Evolutionary conservation across 1,140 invertebrate species (phyloP).

Genomic region (Acarapis woodi): DNA sequence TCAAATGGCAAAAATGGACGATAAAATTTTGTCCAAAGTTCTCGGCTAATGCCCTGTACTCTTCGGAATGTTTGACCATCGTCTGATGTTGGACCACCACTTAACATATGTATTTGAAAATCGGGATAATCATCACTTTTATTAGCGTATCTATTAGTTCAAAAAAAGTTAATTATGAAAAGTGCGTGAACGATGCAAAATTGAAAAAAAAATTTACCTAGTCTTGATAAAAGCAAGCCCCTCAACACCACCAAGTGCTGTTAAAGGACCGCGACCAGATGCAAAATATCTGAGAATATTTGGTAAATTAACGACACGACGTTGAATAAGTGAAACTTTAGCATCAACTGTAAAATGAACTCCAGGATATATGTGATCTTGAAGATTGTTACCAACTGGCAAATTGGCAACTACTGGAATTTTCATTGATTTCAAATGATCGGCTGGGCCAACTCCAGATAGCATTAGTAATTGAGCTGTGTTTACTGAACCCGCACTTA

Average conservation of each 20-base stretch:
- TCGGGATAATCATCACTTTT: conserved; percentile 35
- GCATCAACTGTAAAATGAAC: conserved; percentile 11
- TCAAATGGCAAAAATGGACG: conserved; percentile 22
- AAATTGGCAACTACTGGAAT: conserved; percentile 18
- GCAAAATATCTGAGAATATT: conserved; percentile 7
- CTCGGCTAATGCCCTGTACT: conserved; percentile 12
- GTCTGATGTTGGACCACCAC: conserved; percentile 10
- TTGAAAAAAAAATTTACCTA: too few species aligned
- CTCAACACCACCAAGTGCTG: conserved; percentile 24
- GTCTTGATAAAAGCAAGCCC: conserved; percentile 52
- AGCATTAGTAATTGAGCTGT: conserved; percentile 60
- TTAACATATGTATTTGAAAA: conserved; percentile 37
- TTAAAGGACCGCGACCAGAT: conserved; percentile 12
- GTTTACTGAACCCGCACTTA: conserved; percentile 47
- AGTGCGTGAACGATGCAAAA: too few species aligned
- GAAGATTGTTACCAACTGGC: conserved; percentile 20
- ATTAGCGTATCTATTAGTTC: too few species aligned
- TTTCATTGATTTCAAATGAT: conserved; percentile 6
- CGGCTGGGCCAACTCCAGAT: conserved; percentile 47
- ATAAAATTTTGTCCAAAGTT: conserved; percentile 13
- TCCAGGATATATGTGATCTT: conserved; percentile 17
- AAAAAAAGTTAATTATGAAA: too few species aligned
- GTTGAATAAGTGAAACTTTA: conserved; percentile 13
- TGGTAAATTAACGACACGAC: not conserved
- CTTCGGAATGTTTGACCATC: conserved; percentile 13